phyloP scores from a whole-genome alignment of 2,113 vertebrate genomes.

The Salvator merianae region DNA sequence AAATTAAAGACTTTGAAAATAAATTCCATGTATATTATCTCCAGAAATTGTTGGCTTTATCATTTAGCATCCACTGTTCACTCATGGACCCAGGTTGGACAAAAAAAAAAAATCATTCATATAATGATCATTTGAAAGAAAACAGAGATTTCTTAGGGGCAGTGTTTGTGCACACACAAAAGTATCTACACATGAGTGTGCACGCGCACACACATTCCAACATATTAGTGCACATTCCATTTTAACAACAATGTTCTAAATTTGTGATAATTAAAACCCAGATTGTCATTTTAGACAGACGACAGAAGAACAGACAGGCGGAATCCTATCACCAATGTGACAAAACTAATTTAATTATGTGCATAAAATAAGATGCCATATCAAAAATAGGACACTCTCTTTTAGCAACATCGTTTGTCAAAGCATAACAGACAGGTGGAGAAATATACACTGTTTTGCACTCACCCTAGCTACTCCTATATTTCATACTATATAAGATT shows the following conservation, averaged over 20 bases:
- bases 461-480: background rate
- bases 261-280: constrained; percentile 7
- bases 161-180: no score
- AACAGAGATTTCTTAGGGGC: background rate
- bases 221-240: constrained; percentile 37
- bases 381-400: constrained; percentile 56
- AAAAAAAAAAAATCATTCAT: constrained; percentile 32
- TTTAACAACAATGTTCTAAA: constrained; percentile 34
- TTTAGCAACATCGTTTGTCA: constrained; percentile 56
- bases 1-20: constrained; percentile 39
- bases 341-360: background rate
- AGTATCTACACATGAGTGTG: no score
- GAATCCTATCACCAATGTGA: constrained; percentile 33
- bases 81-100: no score
- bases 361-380: constrained; percentile 15
- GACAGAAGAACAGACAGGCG: background rate
- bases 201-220: constrained; percentile 6
- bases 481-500: background rate
- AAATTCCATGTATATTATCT: background rate
- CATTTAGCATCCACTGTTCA: no score
- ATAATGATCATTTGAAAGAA: constrained; percentile 23
- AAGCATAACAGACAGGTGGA: constrained; percentile 27
- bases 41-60: constrained; percentile 10
- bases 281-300: background rate
- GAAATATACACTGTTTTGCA: constrained; percentile 35